phyloP scores from a whole-genome alignment of 2,113 vertebrate genomes.

The Alexandromys fortis region DNA sequence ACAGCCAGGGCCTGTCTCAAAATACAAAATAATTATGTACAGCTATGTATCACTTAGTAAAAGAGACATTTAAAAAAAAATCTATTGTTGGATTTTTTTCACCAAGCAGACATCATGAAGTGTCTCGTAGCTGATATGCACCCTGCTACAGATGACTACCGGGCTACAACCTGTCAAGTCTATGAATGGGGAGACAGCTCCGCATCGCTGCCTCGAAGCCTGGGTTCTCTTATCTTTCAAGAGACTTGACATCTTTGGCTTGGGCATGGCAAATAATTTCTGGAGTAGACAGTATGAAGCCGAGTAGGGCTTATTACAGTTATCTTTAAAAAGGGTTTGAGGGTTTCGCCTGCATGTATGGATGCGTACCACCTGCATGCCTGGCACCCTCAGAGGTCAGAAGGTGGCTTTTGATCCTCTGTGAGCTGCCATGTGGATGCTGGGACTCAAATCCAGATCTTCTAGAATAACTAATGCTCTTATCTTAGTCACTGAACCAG shows the following conservation, averaged over 20 bases:
- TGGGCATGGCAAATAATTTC: neutral
- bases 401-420: neutral
- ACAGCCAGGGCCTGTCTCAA: neutral
- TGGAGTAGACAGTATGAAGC: neutral
- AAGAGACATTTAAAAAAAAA: neutral
- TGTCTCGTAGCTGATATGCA: too few relatives aligned
- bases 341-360: neutral
- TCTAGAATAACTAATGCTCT: neutral
- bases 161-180: neutral
- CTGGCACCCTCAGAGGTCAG: neutral
- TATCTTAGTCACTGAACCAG: neutral
- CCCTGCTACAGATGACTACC: too few relatives aligned
- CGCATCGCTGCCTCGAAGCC: neutral
- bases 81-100: neutral
- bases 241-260: neutral
- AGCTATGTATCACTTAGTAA: neutral
- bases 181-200: neutral
- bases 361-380: neutral
- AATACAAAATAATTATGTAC: neutral
- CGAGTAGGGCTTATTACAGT: neutral
- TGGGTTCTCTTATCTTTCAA: neutral
- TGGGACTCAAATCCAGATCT: neutral
- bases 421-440: neutral
- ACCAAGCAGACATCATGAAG: neutral
- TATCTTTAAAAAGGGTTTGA: neutral